Base-by-base conservation (phyloP, 2,113 vertebrate species). In the Riparia riparia region DNA sequence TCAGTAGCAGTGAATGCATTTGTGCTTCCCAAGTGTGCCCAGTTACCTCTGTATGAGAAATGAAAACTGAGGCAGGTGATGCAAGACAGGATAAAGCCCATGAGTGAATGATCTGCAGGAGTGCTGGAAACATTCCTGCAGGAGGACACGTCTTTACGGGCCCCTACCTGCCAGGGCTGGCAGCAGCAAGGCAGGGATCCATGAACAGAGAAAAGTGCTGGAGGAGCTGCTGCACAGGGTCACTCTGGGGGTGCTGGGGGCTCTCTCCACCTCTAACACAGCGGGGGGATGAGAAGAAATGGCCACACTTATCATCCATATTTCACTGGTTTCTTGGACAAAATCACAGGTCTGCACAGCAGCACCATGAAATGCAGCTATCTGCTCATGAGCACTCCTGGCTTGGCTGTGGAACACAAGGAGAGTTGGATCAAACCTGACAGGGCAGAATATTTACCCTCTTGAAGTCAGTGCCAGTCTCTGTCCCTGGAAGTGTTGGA, bases 241-340 rank as follows among this genome's bases (percentile, higher is more conserved):
- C 24, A 22, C 2, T 8, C 82, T 31, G 1, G 12, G 16, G 8
- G 1, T 6, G 6, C 1, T 1, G 6, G 25, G 32, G 12, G 21
- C 21, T 87, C 42, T 31, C 31, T 61, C 21, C 51, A 71, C 29
- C 50, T 25, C 65, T 21, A 29, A 39, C 4, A 0, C 32, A 39
- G 14, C 0, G 0, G 9, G 14, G 71, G 4, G 15, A 26, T 49
- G 47, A 63, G 47, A 58, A 76, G 77, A 81, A 77, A 69, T 17
- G 10, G 26, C 17, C 58, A 66, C 50, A 22, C 6, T 56, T 63
- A 29, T 1, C 5, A 1, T 31, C 49, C 54, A 65, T 7, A 21
- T 49, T 57, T 87, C 49, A 83, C 42, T 65, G 60, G 22, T 47
- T 56, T 56, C 50, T 37, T 57, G 29, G 63, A 64, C 53, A 80